phyloP scores from a whole-genome alignment of 2,888 invertebrate genomes.

The Lamellibrachia columna region DNA sequence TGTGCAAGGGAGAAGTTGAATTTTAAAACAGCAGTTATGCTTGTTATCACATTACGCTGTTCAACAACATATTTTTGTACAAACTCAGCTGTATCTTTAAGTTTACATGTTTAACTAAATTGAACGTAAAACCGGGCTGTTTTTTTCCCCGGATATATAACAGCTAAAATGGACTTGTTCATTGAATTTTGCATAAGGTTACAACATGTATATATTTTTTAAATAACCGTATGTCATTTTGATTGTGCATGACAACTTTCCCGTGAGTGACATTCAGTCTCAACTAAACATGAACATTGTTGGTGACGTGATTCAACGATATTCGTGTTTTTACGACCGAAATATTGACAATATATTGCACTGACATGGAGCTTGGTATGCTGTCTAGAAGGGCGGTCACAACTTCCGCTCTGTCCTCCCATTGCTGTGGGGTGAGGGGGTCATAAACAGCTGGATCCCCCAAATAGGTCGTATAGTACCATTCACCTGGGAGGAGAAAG shows the following conservation, averaged over 20 bases:
- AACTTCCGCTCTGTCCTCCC: conserved; percentile 25
- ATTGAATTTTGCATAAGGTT: too few relatives aligned
- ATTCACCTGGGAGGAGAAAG: conserved; percentile 26
- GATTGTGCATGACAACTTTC: neutral
- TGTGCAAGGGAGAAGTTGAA: too few relatives aligned
- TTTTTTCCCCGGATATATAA: neutral
- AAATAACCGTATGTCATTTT: neutral
- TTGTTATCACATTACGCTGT: too few relatives aligned
- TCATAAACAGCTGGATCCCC: conserved; percentile 21
- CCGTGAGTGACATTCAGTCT: too few relatives aligned
- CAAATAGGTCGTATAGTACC: conserved; percentile 35
- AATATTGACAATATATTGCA: neutral
- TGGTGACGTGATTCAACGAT: too few relatives aligned
- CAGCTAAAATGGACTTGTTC: too few relatives aligned
- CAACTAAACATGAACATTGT: too few relatives aligned
- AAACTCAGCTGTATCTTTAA: too few relatives aligned
- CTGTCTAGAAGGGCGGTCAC: conserved; percentile 22
- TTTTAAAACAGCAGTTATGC: too few relatives aligned
- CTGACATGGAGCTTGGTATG: conserved; percentile 25
- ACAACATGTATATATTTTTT: too few relatives aligned
- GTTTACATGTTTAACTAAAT: too few relatives aligned
- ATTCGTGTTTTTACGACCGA: neutral
- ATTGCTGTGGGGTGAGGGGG: neutral
- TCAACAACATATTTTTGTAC: too few relatives aligned
- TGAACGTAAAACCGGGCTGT: neutral